Evolutionary conservation across 1,140 invertebrate species (phyloP).

Genomic region (Brachionus manjavacas): DNA sequence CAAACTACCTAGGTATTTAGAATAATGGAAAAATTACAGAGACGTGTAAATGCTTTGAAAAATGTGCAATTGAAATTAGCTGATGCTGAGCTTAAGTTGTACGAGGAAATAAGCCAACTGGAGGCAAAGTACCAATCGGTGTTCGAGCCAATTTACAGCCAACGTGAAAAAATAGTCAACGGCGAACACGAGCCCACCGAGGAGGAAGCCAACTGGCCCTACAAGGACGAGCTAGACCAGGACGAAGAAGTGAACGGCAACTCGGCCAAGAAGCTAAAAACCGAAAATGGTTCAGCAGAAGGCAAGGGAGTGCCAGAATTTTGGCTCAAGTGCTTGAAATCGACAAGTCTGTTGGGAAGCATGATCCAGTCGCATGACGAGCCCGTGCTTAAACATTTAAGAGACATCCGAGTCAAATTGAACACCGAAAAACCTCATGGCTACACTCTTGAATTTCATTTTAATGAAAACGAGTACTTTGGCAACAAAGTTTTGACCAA

Average conservation of each 20-base stretch:
- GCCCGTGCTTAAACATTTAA: conserved; percentile 82
- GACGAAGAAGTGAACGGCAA: conserved; percentile 65
- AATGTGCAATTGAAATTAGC: conserved; percentile 80
- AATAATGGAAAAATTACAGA: conserved; percentile 45
- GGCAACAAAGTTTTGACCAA: conserved; percentile 86
- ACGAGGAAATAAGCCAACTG: conserved; percentile 85
- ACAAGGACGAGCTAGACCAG: background rate
- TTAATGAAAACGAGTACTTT: conserved; percentile 90
- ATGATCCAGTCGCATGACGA: conserved; percentile 87
- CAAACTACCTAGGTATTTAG: background rate
- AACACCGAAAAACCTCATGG: conserved; percentile 56
- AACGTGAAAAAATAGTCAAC: conserved; percentile 70
- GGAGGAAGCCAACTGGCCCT: conserved; percentile 61
- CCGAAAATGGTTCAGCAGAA: conserved; percentile 49
- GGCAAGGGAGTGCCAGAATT: conserved; percentile 82
- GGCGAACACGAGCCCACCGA: conserved; percentile 84
- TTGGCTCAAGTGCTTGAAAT: conserved; percentile 93
- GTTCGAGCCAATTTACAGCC: conserved; percentile 69
- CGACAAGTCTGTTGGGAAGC: conserved; percentile 79
- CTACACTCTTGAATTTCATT: conserved; percentile 87
- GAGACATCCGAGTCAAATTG: conserved; percentile 71
- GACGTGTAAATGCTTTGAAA: conserved; percentile 82
- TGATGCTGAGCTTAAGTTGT: conserved; percentile 86
- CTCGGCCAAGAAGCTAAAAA: conserved; percentile 35
- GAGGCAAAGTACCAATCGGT: conserved; percentile 82